Evolutionary conservation across 2,888 invertebrate species (phyloP), one percentile per base, ranked within the genome.

Genomic region (Zhuqinia jingwanae): DNA sequence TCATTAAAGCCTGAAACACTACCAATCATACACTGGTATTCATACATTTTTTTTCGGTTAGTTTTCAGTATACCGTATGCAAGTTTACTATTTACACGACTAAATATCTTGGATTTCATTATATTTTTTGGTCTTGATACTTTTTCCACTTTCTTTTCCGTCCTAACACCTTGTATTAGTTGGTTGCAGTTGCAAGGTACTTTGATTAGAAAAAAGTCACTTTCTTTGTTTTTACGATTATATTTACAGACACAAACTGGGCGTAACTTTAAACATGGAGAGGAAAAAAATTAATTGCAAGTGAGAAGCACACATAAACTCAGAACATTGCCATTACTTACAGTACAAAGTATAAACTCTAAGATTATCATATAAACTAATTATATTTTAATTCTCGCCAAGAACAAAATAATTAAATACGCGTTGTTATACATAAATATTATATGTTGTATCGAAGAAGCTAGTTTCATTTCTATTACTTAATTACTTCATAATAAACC

Each of bases 161-260:
- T 58, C 42, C 42, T 77, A 83, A 81, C 70, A 84, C 84, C 84
- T 84, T 84, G 84, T 84, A 65, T 84, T 58, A 45, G 84, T 85
- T 85, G 84, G 84, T 85, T 85, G 84, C 84, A 85, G 84, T 85
- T 85, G 84, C 84, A 85, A 85, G 84, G 84, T 85, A 85, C 84
- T 56, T 70, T 70, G 53, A 68, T 83, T 53, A 75, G 77, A 58
- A 36, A 77, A 30, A 77, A 56, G 53, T 73, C 73, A 47, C 50
- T 73, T 47, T 56, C 36, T 76, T n/a, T n/a, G n/a, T n/a, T n/a
- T n/a, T n/a, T 58, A 25, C 22, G 15, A 25, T 58, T 22, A 58
- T n/a, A n/a, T 25, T 58, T 73, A 42, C 17, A 73, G 50, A 73
- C 50, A 50, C 25, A 56, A 76, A 56, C 15, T n/a, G 13, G 0